A percentile compares a stretch with the other conserved stretches of the same genome.
phyloP scores from a whole-genome alignment of 2,797 vertebrate species.

The Syncerus caffer region DNA sequence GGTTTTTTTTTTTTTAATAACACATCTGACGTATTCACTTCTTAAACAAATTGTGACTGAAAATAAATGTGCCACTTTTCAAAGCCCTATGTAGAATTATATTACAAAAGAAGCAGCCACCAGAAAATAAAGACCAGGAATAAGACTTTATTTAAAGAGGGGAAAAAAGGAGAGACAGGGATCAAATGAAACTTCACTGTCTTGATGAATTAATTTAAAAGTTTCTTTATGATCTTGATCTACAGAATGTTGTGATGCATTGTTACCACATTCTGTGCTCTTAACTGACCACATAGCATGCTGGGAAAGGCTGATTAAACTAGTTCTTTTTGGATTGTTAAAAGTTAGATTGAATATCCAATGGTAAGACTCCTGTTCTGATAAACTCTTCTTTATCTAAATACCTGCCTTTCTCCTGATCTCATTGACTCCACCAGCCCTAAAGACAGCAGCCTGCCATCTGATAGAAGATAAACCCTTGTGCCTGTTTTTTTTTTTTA shows the following conservation, averaged over 20 bases:
- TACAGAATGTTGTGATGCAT: neutral
- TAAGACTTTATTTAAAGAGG: neutral
- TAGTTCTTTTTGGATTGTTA: neutral
- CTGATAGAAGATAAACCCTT: conserved; percentile 49
- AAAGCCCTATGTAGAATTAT: neutral
- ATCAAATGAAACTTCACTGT: neutral
- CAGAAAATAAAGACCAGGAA: neutral
- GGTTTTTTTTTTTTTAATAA: neutral
- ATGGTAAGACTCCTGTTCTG: conserved; percentile 17
- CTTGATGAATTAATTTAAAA: neutral
- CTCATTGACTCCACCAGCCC: conserved; percentile 1
- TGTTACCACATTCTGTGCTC: neutral
- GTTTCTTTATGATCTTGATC: neutral
- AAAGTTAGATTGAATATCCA: conserved; percentile 38
- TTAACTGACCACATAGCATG: neutral
- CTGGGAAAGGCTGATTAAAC: neutral
- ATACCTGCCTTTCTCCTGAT: conserved; percentile 60
- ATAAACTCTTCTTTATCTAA: conserved; percentile 65
- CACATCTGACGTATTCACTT: neutral
- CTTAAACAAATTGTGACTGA: neutral
- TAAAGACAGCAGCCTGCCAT: conserved; percentile 23
- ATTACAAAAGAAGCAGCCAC: neutral
- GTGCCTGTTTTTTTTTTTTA: conserved; percentile 59
- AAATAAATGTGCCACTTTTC: neutral
- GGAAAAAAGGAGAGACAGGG: neutral